These are phyloP conservation scores for Lycaon pictus DNA, from an alignment of 2,113 vertebrate species.

Conservation along the genomic window DNA sequence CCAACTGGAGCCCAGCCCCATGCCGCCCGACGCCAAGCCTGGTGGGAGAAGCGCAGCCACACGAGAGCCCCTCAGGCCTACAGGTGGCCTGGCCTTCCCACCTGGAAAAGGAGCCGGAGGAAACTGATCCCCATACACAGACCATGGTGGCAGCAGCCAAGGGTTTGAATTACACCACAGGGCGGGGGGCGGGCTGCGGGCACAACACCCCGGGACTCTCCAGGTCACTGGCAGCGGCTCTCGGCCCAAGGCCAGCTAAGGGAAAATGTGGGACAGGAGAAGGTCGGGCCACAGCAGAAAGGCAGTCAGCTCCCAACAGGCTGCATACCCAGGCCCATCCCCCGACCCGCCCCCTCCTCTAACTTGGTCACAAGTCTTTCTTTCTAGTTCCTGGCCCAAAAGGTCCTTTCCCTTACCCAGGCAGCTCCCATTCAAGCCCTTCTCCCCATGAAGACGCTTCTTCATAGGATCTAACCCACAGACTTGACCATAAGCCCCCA, in stretches of 20 bases:
- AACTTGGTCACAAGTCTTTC: not conserved
- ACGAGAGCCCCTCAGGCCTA: not conserved
- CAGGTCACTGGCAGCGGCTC: slow-evolving; percentile 56
- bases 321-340: not conserved
- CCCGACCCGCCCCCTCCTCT: not conserved
- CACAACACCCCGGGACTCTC: slow-evolving; percentile 68
- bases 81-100: not conserved
- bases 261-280: slow-evolving; percentile 67
- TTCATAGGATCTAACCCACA: not conserved
- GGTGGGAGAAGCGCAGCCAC: fast-evolving
- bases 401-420: not conserved
- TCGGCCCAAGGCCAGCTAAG: slow-evolving; percentile 36
- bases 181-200: not conserved
- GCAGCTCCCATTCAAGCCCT: not conserved
- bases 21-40: not conserved
- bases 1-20: not conserved
- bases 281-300: not conserved
- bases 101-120: slow-evolving; percentile 16
- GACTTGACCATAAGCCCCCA: not conserved
- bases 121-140: slow-evolving; percentile 46
- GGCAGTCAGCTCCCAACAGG: not conserved
- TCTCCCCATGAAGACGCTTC: not conserved
- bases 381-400: not conserved
- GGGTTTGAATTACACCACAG: slow-evolving; percentile 60
- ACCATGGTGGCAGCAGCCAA: not conserved